These are phyloP conservation scores for Phortica okadai DNA, from an alignment of 2,888 invertebrate species.

Conservation along the genomic window DNA sequence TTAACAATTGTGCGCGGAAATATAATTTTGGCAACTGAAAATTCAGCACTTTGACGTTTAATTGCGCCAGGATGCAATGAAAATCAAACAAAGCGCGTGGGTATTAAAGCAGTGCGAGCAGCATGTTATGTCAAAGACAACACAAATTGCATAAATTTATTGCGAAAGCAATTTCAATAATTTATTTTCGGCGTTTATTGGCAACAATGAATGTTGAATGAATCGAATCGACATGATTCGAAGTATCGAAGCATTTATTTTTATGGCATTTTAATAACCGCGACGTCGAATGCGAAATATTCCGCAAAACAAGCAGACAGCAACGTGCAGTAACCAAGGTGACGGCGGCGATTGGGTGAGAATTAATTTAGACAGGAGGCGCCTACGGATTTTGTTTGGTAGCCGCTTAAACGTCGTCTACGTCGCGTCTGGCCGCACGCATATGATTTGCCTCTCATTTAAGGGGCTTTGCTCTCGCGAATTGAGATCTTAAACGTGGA, in stretches of 20 bases:
- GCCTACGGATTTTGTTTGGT: background rate
- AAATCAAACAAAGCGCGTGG: background rate
- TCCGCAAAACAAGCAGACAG: background rate
- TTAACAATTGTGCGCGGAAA: background rate
- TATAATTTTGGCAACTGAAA: background rate
- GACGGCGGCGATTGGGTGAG: background rate
- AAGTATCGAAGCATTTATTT: background rate
- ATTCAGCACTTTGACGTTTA: background rate
- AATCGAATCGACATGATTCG: background rate
- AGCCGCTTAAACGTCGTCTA: background rate
- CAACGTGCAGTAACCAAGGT: background rate
- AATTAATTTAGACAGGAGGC: background rate
- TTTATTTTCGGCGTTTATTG: background rate
- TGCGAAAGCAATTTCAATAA: constrained; percentile 22
- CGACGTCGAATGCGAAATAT: background rate
- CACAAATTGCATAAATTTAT: constrained; percentile 25
- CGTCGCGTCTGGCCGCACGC: constrained; percentile 12
- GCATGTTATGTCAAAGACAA: background rate
- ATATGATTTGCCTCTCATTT: constrained; percentile 28
- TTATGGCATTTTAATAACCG: constrained; percentile 13
- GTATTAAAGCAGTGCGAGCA: background rate
- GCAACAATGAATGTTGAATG: background rate
- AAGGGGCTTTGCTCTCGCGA: constrained; percentile 2
- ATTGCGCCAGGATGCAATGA: background rate
- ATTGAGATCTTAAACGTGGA: background rate